phyloP scores from a whole-genome alignment of 2,888 invertebrate genomes.

The Hyppa rectilinea region DNA sequence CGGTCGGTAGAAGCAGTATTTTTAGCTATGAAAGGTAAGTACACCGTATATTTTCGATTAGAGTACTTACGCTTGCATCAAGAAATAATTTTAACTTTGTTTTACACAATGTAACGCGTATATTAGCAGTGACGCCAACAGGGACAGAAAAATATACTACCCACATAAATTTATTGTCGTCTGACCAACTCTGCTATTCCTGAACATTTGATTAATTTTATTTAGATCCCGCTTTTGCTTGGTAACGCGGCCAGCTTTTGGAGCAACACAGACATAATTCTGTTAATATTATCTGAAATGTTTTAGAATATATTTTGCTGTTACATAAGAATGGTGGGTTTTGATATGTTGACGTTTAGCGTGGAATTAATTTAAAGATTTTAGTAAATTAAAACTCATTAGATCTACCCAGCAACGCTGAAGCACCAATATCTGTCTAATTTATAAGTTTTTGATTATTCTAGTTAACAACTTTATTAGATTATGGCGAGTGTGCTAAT shows the following conservation, averaged over 20 bases:
- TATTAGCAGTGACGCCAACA: slow-evolving; percentile 62
- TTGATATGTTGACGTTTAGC: slow-evolving; percentile 16
- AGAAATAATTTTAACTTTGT: neutral
- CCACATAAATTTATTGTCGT: slow-evolving; percentile 64
- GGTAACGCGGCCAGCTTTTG: slow-evolving; percentile 24
- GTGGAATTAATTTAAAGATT: slow-evolving; percentile 10
- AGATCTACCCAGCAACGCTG: neutral
- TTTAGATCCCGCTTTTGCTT: slow-evolving; percentile 53
- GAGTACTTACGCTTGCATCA: neutral
- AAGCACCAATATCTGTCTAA: neutral
- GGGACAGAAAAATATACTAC: slow-evolving; percentile 58
- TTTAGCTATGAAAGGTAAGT: neutral
- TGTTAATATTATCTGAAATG: slow-evolving; percentile 34
- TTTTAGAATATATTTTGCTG: slow-evolving; percentile 43
- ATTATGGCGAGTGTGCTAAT: neutral
- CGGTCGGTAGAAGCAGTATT: neutral
- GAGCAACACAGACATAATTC: slow-evolving; percentile 40
- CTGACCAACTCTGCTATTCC: slow-evolving; percentile 62
- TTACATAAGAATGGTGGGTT: slow-evolving; percentile 46
- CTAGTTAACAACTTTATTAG: neutral
- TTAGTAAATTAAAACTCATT: slow-evolving; percentile 8
- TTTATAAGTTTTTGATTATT: neutral
- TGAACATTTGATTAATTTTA: slow-evolving; percentile 61
- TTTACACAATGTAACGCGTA: slow-evolving; percentile 12
- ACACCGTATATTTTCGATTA: neutral